Evolutionary conservation across 1,140 invertebrate genomes (phyloP), one percentile per base, ranked within the genome.

Genomic region (Pseudomyrmex dendroicus): DNA sequence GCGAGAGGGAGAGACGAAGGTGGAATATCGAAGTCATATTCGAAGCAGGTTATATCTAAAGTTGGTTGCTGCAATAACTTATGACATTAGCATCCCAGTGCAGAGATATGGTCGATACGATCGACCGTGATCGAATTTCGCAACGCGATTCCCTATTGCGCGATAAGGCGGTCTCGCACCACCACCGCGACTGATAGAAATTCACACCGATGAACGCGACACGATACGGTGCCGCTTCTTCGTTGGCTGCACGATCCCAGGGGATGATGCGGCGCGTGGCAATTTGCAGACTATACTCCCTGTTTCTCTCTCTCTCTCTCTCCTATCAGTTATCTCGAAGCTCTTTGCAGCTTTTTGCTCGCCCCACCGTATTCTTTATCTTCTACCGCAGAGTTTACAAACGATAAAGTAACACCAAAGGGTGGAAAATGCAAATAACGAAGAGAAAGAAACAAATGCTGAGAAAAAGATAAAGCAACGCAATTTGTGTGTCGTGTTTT

Each of bases 231-330:
- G 46, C 22, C n/a, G 82, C 77, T 85, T 50, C 76, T 76, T 77
- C 52, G 52, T 63, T 57, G 22, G 50, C 25, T 46, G n/a, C 22
- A 73, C 52, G 73, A 74, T 83, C 84, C 84, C 22, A 56, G 25
- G 84, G 80, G 86, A 83, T 73, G 84, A 83, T 56, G 87, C 63
- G 84, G 44, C 73, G 64, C 68, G 44, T 62, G 74, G 85, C 82
- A 89, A 89, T 89, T 89, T 89, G 87, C 87, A 83, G 67, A 61
- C 57, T 61, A 25, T 56, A 52, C 63, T 57, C 13, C n/a, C 48
- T 12, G 20, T 52, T 59, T 13, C 74, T 48, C 20, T 17, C 46
- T 72, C n/a, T 2, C n/a, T 63, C 20, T 17, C 48, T n/a, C 54
- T 25, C 46, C 10, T 0, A n/a, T 68, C 22, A 35, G 35, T n/a